These are phyloP conservation scores for Chrysogorgia sp. DNA, from an alignment of 92 coral and sea anemone genomes.

Conservation along the genomic window DNA sequence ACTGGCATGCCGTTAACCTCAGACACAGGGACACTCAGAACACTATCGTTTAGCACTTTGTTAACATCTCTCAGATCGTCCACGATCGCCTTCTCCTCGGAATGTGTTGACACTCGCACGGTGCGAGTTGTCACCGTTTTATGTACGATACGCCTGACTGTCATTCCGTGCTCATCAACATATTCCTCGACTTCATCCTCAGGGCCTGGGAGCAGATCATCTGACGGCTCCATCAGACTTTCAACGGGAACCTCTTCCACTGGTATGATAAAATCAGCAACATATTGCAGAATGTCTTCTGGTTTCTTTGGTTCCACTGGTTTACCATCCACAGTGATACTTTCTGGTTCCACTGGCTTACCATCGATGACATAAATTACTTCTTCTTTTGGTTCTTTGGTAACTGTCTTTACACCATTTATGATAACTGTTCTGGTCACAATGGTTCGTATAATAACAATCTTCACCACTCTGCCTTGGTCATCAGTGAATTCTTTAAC, in stretches of 20 bases:
- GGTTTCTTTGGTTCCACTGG: constrained; percentile 32
- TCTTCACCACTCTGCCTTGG: constrained; percentile 60
- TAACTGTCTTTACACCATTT: constrained; percentile 14
- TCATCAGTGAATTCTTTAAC: constrained; percentile 69
- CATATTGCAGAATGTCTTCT: background rate
- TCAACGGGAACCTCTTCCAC: constrained; percentile 24
- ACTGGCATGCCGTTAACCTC: background rate
- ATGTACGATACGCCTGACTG: constrained; percentile 18
- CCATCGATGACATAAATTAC: constrained; percentile 41
- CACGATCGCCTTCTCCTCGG: constrained; percentile 10
- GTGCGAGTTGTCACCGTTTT: constrained; percentile 22
- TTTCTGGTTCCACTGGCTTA: constrained; percentile 29
- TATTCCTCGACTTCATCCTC: constrained; percentile 49
- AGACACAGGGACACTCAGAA: constrained; percentile 10
- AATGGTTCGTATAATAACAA: constrained; percentile 43
- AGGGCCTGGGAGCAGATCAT: constrained; percentile 21
- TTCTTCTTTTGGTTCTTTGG: constrained; percentile 45
- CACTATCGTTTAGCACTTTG: constrained; percentile 22
- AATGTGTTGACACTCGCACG: background rate
- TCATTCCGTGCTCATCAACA: constrained; percentile 53
- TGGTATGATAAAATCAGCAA: constrained; percentile 7
- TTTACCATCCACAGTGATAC: constrained; percentile 26
- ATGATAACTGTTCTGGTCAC: constrained; percentile 58
- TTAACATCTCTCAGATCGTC: constrained; percentile 23
- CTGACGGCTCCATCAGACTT: constrained; percentile 24